Base-by-base conservation (phyloP, 2,888 invertebrate genomes). In the Neoaliturus tenellus region DNA sequence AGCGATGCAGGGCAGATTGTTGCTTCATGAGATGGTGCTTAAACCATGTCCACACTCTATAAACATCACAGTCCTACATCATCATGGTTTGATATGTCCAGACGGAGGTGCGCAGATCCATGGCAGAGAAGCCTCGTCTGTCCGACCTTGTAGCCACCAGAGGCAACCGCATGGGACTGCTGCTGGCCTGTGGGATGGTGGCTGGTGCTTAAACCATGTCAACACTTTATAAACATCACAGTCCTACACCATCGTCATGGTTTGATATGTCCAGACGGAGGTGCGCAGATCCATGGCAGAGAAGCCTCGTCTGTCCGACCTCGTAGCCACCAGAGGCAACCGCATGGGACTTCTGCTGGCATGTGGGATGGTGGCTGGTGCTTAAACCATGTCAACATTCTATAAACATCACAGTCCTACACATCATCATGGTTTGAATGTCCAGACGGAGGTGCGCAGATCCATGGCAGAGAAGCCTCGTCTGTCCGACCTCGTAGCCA, bases 331-430 rank as follows among this genome's bases (percentile, higher is more conserved):
- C 14, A 71, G 28, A 10, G 93, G 94, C 35, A 95, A 96, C 89
- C 94, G 95, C 86, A 95, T 94, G 89, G 86, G 83, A 0, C 71
- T 86, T 12, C 83, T 83, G 69, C 80, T 85, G 6, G 41, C 85
- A 25, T 84, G 85, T 35, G 84, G 83, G 14, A 92, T 98, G 85
- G 95, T 96, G 80, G 91, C 93, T 87, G 95, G 97, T n/a, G n/a
- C n/a, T n/a, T n/a, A n/a, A n/a, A n/a, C n/a, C n/a, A n/a, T n/a
- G n/a, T n/a, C n/a, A n/a, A n/a, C n/a, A n/a, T n/a, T n/a, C n/a
- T n/a, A n/a, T n/a, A n/a, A n/a, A n/a, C n/a, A n/a, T n/a, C n/a
- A n/a, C n/a, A n/a, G 39, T 8, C 39, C 39, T 8, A 89, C 98
- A 98, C 90, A 91, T 97, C 86, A 39, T 39, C 6, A 39, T 39